A percentile compares a stretch with the other conserved stretches of the same genome.
phyloP scores from a whole-genome alignment of 2,113 vertebrate genomes.

The Oryzias woworae region DNA sequence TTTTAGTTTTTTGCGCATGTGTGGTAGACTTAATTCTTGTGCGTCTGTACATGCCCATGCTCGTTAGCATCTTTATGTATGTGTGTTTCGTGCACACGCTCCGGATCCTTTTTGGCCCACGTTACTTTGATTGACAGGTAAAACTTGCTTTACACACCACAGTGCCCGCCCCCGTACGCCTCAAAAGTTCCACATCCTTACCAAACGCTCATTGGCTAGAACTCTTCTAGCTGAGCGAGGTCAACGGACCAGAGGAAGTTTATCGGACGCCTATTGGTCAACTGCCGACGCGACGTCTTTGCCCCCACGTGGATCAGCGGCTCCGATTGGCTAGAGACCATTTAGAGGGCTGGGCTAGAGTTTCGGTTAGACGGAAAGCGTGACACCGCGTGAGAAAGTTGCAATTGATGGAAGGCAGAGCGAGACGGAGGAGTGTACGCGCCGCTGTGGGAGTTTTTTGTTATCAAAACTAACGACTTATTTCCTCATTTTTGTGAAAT shows the following conservation, averaged over 20 bases:
- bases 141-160: slow-evolving; percentile 79
- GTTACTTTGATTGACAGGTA: slow-evolving; percentile 97
- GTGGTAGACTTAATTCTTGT: slow-evolving; percentile 2
- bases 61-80: slow-evolving; percentile 12
- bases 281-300: neutral
- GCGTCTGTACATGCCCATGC: slow-evolving; percentile 7
- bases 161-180: slow-evolving; percentile 69
- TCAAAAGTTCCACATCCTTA: slow-evolving; percentile 66
- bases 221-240: slow-evolving; percentile 51
- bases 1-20: slow-evolving; percentile 18
- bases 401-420: slow-evolving; percentile 67
- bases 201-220: slow-evolving; percentile 44
- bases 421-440: slow-evolving; percentile 19
- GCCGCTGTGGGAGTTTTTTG: slow-evolving; percentile 50
- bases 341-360: slow-evolving; percentile 43
- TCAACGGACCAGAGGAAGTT: slow-evolving; percentile 42
- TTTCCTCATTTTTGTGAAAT: slow-evolving; percentile 30
- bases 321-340: slow-evolving; percentile 39
- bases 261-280: slow-evolving; percentile 45
- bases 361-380: slow-evolving; percentile 66
- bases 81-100: slow-evolving; percentile 9
- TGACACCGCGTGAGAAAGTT: slow-evolving; percentile 81
- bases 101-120: slow-evolving; percentile 73
- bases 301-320: slow-evolving; percentile 67
- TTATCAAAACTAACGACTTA: slow-evolving; percentile 50